These are phyloP conservation scores for Fragum fragum DNA, from an alignment of 2,888 invertebrate genomes.

Conservation along the genomic window DNA sequence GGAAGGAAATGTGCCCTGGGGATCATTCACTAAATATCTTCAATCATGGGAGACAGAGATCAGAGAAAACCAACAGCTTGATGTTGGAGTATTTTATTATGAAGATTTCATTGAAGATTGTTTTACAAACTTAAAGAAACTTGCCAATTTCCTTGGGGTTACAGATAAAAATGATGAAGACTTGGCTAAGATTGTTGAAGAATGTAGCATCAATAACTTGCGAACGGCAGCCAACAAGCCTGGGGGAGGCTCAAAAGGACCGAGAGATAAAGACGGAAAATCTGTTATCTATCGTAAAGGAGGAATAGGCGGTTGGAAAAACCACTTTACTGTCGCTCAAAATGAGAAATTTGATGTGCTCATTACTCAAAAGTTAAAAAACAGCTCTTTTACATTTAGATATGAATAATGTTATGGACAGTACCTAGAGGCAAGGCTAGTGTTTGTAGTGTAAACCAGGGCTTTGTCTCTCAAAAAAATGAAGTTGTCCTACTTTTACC, in stretches of 20 bases:
- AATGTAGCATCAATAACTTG: constrained; percentile 19
- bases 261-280: constrained; percentile 10
- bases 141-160: constrained; percentile 9
- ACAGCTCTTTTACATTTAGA: constrained; percentile 4
- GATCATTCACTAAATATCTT: background rate
- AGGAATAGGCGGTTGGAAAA: constrained; percentile 11
- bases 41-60: constrained; percentile 15
- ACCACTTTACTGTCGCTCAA: constrained; percentile 18
- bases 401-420: background rate
- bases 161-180: constrained; percentile 4
- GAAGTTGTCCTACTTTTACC: no score
- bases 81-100: constrained; percentile 11
- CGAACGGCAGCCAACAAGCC: background rate
- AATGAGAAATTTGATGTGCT: constrained; percentile 15
- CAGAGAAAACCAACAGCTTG: background rate
- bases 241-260: background rate
- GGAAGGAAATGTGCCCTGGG: constrained; percentile 19
- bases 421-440: no score
- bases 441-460: no score
- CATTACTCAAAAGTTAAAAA: background rate
- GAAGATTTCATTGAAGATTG: constrained; percentile 11
- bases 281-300: constrained; percentile 21
- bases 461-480: no score
- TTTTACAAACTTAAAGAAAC: background rate
- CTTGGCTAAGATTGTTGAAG: background rate